phyloP scores from a whole-genome alignment of 92 coral and sea anemone genomes.

The Porites rus region DNA sequence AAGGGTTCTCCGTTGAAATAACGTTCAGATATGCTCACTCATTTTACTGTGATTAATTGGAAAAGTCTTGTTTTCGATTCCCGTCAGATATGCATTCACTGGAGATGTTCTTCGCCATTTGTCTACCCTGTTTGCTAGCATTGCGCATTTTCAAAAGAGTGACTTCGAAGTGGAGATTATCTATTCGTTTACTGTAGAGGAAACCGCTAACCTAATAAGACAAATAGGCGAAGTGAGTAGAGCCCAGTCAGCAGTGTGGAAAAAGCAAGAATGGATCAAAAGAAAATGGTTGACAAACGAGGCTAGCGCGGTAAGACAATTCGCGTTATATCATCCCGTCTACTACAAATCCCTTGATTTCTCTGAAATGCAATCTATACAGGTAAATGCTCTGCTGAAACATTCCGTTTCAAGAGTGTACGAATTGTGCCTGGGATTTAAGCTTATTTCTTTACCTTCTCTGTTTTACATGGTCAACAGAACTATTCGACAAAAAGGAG shows the following conservation, averaged over 20 bases:
- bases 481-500: too few relatives aligned
- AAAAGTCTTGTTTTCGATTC: not conserved
- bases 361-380: too few relatives aligned
- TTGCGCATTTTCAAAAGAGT: constrained; percentile 76
- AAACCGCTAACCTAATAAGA: constrained; percentile 83
- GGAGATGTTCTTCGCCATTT: constrained; percentile 69
- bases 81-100: constrained; percentile 55
- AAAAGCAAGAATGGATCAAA: constrained; percentile 85
- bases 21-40: too few relatives aligned
- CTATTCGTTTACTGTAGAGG: constrained; percentile 70
- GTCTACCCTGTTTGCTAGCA: constrained; percentile 82
- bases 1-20: not conserved
- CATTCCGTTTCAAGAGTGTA: too few relatives aligned
- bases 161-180: constrained; percentile 84
- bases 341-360: too few relatives aligned
- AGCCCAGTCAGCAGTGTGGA: constrained; percentile 78
- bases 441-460: too few relatives aligned
- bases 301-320: constrained; percentile 75
- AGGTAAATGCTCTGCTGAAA: too few relatives aligned
- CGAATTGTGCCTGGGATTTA: too few relatives aligned
- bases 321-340: too few relatives aligned
- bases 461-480: too few relatives aligned
- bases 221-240: constrained; percentile 82
- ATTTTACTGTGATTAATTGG: not conserved
- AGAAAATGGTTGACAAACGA: constrained; percentile 94